A percentile compares a stretch with the other conserved stretches of the same genome.
phyloP scores from a whole-genome alignment of 2,888 invertebrate species.

The Caenorhabditis sulstoni region DNA sequence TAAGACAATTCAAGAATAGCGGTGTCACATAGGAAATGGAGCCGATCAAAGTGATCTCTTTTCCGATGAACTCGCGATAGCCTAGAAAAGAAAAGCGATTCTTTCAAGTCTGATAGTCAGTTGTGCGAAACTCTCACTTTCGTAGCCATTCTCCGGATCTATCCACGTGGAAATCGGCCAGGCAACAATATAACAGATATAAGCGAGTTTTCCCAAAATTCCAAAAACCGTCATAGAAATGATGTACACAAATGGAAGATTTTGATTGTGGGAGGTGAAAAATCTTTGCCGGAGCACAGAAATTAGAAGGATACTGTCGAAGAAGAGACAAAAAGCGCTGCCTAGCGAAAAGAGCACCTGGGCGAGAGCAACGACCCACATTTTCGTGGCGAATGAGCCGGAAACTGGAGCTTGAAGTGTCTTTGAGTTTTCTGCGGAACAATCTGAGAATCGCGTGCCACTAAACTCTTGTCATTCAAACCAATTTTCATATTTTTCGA shows the following conservation, averaged over 20 bases:
- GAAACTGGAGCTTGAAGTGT: too few species aligned
- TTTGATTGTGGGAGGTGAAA: not conserved
- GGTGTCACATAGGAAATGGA: slow-evolving; percentile 14
- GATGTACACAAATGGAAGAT: slow-evolving; percentile 23
- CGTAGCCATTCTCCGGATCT: slow-evolving; percentile 1
- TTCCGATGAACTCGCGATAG: slow-evolving; percentile 14
- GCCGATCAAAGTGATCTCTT: not conserved
- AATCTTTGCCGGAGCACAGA: not conserved
- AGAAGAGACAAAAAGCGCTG: not conserved
- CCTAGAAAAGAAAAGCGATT: slow-evolving; percentile 2
- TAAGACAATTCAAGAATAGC: slow-evolving; percentile 17
- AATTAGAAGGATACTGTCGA: not conserved
- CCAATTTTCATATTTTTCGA: not conserved
- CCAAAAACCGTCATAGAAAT: slow-evolving; percentile 18
- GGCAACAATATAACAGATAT: slow-evolving; percentile 6
- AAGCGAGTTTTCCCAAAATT: slow-evolving; percentile 4
- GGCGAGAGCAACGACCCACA: too few species aligned
- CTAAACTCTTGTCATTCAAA: not conserved
- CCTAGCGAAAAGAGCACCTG: not conserved
- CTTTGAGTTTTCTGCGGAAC: too few species aligned
- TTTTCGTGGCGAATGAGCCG: not conserved
- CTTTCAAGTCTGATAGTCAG: too few species aligned
- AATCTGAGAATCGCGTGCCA: too few species aligned
- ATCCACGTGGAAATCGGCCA: not conserved
- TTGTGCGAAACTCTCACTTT: not conserved